These are phyloP conservation scores for Epistrophe eligans DNA, from an alignment of 2,888 invertebrate genomes.

Conservation along the genomic window DNA sequence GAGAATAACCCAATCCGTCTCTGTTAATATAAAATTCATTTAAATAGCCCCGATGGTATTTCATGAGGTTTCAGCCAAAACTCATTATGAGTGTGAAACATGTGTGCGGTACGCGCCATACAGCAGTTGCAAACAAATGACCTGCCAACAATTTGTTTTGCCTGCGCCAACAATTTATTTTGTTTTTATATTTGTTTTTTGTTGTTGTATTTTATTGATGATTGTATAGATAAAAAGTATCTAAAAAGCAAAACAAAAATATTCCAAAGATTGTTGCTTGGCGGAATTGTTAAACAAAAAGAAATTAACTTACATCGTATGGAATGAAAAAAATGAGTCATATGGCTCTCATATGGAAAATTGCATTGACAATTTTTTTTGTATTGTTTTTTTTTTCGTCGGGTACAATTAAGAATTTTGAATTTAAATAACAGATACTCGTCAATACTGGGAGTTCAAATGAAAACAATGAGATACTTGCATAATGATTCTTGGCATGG, in stretches of 20 bases:
- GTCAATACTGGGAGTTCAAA: conserved; percentile 6
- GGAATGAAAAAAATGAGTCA: not conserved
- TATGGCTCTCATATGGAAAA: not conserved
- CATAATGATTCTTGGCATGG: conserved; percentile 17
- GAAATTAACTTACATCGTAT: not conserved
- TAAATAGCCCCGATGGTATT: conserved; percentile 31
- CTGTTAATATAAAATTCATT: not conserved
- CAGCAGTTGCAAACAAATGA: conserved; percentile 35
- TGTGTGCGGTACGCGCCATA: conserved; percentile 33
- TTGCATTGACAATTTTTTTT: not conserved
- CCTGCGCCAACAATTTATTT: conserved; percentile 48
- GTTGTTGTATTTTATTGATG: conserved; percentile 25
- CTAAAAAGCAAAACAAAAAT: not conserved
- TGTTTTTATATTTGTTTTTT: conserved; percentile 13
- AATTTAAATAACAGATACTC: conserved; percentile 7
- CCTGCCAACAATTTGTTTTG: conserved; percentile 48
- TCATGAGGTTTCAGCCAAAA: conserved; percentile 42
- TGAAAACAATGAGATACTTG: conserved; percentile 11
- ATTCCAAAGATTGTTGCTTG: conserved; percentile 4
- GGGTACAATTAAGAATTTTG: not conserved
- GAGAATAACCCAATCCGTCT: not conserved
- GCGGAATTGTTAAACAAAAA: conserved; percentile 4
- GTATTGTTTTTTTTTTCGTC: not conserved
- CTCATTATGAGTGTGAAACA: conserved; percentile 53
- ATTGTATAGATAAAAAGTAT: conserved; percentile 9